These are phyloP conservation scores for Anguilla obscura DNA, from an alignment of 2,797 vertebrate species.

Conservation along the genomic window DNA sequence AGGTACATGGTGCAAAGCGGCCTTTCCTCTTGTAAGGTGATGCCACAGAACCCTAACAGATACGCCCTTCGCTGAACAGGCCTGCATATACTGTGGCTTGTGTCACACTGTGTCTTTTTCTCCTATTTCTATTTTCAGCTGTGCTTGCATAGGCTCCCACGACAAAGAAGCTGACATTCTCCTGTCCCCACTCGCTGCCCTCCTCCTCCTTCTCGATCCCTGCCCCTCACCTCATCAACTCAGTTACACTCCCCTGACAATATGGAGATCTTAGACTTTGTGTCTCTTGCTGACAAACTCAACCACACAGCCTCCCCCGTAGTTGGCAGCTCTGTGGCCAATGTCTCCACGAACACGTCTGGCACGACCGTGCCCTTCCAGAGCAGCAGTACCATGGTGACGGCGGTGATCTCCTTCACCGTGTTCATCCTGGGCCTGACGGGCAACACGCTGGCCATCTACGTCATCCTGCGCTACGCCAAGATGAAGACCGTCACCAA, in stretches of 20 bases:
- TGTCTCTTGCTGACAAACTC: constrained; percentile 27
- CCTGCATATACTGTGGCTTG: not conserved
- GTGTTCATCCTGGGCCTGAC: constrained; percentile 85
- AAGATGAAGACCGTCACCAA: constrained; percentile 96
- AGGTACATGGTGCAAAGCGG: not conserved
- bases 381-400: constrained; percentile 69
- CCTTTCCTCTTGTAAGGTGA: not conserved
- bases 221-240: constrained; percentile 15
- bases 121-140: constrained; percentile 38
- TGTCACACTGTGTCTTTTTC: constrained; percentile 12
- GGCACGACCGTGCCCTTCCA: constrained; percentile 43
- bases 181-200: not conserved
- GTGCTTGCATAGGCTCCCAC: not conserved
- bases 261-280: constrained; percentile 54
- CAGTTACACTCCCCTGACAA: constrained; percentile 38
- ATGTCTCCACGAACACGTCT: not conserved
- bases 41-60: not conserved
- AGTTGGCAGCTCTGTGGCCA: constrained; percentile 10
- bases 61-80: not conserved
- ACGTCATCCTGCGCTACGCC: constrained; percentile 84
- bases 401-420: constrained; percentile 78
- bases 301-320: constrained; percentile 11
- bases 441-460: constrained; percentile 88
- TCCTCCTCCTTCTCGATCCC: not conserved
- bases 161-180: constrained; percentile 27